A percentile compares a stretch with the other conserved stretches of the same genome.
These are phyloP conservation scores for Bradypodion ventrale DNA, from an alignment of 2,797 vertebrate species.

Conservation along the genomic window DNA sequence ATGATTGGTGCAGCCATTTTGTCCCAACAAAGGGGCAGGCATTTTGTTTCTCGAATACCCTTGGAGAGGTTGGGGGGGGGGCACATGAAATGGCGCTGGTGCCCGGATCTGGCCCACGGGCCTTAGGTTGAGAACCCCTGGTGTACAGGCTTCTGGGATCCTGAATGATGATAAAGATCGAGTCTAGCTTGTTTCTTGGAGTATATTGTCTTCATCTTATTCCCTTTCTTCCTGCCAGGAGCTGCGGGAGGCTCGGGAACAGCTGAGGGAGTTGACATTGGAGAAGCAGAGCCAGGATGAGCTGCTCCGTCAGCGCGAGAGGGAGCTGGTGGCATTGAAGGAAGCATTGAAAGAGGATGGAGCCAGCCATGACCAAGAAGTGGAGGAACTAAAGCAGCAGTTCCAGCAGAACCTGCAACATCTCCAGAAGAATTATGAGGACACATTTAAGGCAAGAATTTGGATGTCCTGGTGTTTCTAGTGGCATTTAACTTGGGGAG, in stretches of 20 bases:
- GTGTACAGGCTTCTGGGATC: not conserved
- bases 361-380: conserved; percentile 78
- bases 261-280: conserved; percentile 73
- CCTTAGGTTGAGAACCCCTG: too few species aligned
- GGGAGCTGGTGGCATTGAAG: conserved; percentile 80
- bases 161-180: not conserved
- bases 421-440: conserved; percentile 80
- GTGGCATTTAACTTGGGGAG: not conserved
- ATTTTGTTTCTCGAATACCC: too few species aligned
- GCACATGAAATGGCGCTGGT: too few species aligned
- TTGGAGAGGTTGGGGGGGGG: too few species aligned
- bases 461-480: not conserved
- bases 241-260: conserved; percentile 72
- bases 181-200: not conserved
- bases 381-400: conserved; percentile 81
- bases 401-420: conserved; percentile 80
- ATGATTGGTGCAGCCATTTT: too few species aligned
- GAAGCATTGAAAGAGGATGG: conserved; percentile 78
- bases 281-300: conserved; percentile 78
- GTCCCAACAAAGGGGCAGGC: too few species aligned
- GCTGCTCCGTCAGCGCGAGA: conserved; percentile 78
- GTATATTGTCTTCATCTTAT: accelerated
- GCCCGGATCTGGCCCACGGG: too few species aligned
- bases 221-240: conserved; percentile 73
- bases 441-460: conserved; percentile 78